Base-by-base conservation (phyloP, 1,140 invertebrate genomes). In the Ceratosolen fusciceps region DNA sequence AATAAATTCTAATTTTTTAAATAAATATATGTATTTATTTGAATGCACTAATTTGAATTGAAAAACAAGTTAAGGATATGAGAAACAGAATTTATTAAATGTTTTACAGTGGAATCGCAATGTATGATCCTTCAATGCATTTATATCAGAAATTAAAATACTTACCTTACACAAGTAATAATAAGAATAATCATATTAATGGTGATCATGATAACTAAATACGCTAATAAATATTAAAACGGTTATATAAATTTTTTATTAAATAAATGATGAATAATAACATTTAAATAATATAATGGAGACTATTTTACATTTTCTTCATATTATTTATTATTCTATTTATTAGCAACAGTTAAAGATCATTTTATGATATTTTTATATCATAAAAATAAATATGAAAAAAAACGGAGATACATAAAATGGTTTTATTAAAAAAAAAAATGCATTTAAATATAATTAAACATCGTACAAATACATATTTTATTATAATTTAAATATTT, bases 1-100 rank as follows among this genome's bases (percentile, higher is more conserved):
- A 68, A 68, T 43, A 68, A 68, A 68, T 68, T 68, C n/a, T 43
- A 68, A 68, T 43, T 68, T 68, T 68, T 43, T 68, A 24, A 68
- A 68, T 47, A 68, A 24, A 16, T 68, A 68, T 24, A 68, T 71
- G 8, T 34, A n/a, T 52, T 71, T 43, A 43, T 43, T 71, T 52
- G 10, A 24, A 72, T 52, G 56, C 21, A 34, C 29, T 34, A 5
- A 3, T 16, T 16, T 49, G 29, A 54, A 72, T 2, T 21, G 19
- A 14, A 2, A 26, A 68, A 26, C 21, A 47, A 47, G 1, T 16
- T 14, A 68, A 68, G 1, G 31, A 39, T 37, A 68, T 39, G 29
- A 24, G 7, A 47, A 68, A 16, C n/a, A 68, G 29, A 47, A 68
- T 26, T 26, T 16, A 68, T 47, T 47, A 26, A 47, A 47, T 68